A percentile compares a stretch with the other conserved stretches of the same genome.
Evolutionary conservation across 2,113 vertebrate species (phyloP).

Genomic region (Thomomys bottae): DNA sequence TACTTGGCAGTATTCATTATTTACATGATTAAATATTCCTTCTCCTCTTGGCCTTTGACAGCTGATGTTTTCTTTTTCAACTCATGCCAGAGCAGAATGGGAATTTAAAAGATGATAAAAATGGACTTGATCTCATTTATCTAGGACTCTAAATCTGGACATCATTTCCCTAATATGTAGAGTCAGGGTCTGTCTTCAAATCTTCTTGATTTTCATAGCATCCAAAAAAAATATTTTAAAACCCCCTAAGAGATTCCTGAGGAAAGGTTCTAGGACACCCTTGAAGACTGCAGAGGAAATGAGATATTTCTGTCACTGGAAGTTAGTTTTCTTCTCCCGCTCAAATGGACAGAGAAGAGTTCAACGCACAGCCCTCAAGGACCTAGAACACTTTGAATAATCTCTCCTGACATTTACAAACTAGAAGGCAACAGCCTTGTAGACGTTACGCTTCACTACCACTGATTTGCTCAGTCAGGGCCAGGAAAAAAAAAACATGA

Average conservation of each 20-base stretch:
- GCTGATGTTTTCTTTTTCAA: background rate
- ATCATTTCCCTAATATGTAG: background rate
- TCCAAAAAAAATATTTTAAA: background rate
- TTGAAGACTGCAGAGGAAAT: background rate
- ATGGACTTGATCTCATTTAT: background rate
- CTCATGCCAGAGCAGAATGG: background rate
- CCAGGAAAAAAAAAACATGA: background rate
- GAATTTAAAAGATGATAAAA: constrained; percentile 32
- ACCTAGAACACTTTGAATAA: background rate
- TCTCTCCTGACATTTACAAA: background rate
- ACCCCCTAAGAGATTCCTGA: background rate
- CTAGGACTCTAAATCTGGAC: background rate
- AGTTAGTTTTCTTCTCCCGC: background rate
- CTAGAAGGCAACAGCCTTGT: background rate
- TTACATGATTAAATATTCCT: constrained; percentile 7
- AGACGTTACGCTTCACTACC: background rate
- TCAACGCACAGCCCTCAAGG: background rate
- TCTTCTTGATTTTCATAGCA: background rate
- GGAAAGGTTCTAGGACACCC: background rate
- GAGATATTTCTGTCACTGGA: background rate
- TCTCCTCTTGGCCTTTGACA: constrained; percentile 5
- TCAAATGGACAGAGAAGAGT: background rate
- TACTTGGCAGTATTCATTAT: constrained; percentile 1
- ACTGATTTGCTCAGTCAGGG: background rate
- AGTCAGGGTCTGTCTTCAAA: background rate